phyloP scores from a whole-genome alignment of 2,888 invertebrate genomes.

The Spialia ferax region DNA sequence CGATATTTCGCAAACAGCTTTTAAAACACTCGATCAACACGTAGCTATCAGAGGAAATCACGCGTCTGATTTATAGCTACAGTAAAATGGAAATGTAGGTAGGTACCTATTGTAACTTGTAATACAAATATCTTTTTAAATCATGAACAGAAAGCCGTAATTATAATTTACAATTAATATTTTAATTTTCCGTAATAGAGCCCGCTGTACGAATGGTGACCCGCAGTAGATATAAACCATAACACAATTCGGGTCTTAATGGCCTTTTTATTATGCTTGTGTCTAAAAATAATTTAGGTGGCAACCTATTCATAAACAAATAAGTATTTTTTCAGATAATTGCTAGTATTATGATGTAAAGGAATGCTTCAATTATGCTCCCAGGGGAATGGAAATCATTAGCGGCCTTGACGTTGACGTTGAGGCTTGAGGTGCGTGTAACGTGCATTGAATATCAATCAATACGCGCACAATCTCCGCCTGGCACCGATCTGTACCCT shows the following conservation, averaged over 20 bases:
- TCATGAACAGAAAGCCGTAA: too few relatives aligned
- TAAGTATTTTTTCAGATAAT: neutral
- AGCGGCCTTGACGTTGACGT: slow-evolving; percentile 63
- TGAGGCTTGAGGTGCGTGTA: slow-evolving; percentile 34
- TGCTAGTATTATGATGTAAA: neutral
- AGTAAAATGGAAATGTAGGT: too few relatives aligned
- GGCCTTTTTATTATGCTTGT: too few relatives aligned
- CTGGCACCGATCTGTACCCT: slow-evolving; percentile 55
- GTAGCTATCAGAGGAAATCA: neutral
- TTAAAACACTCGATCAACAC: neutral
- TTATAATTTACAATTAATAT: too few relatives aligned
- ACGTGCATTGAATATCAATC: slow-evolving; percentile 69
- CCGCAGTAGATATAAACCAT: too few relatives aligned
- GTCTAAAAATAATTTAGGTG: too few relatives aligned
- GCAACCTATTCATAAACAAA: neutral
- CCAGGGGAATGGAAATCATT: slow-evolving; percentile 49
- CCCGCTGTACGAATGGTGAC: too few relatives aligned
- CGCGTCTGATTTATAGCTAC: too few relatives aligned
- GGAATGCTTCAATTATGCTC: slow-evolving; percentile 44
- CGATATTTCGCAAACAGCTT: slow-evolving; percentile 18
- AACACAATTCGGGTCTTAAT: too few relatives aligned
- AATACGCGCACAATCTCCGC: slow-evolving; percentile 60
- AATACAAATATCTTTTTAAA: too few relatives aligned
- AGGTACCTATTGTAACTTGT: too few relatives aligned
- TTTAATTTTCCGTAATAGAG: too few relatives aligned